A percentile compares a stretch with the other conserved stretches of the same genome.
phyloP scores from a whole-genome alignment of 2,888 invertebrate genomes.

The Apodemia mormo region DNA sequence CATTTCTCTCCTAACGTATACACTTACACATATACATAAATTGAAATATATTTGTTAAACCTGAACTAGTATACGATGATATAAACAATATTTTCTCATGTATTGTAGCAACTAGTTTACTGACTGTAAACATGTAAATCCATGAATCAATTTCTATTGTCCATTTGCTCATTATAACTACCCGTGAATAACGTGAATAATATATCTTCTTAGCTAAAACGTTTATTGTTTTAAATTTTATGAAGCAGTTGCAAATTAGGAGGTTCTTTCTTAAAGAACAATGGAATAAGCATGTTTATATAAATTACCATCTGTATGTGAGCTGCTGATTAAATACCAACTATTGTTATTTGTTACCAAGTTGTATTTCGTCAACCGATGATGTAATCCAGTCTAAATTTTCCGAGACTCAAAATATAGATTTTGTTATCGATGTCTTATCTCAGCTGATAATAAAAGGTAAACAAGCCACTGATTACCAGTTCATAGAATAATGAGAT shows the following conservation, averaged over 20 bases:
- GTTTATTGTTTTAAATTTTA: conserved; percentile 6
- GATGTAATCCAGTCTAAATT: conserved; percentile 9
- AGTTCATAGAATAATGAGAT: background rate
- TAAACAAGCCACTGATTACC: conserved; percentile 9
- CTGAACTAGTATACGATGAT: too few species aligned
- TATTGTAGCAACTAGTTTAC: too few species aligned
- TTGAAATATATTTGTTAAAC: too few species aligned
- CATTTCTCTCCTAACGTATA: too few species aligned
- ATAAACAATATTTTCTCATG: too few species aligned
- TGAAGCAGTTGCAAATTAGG: conserved; percentile 3
- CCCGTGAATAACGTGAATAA: background rate
- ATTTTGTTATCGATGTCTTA: conserved; percentile 1
- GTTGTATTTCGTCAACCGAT: conserved; percentile 11
- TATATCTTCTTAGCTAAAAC: background rate
- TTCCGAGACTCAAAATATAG: conserved; percentile 3
- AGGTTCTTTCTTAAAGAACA: background rate
- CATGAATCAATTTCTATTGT: background rate
- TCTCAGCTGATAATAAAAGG: background rate
- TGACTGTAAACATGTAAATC: too few species aligned
- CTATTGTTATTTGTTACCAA: background rate
- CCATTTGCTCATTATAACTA: background rate
- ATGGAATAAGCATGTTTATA: background rate
- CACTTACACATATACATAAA: too few species aligned
- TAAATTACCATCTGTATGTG: background rate
- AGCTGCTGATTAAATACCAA: background rate